Evolutionary conservation across 2,888 invertebrate species (phyloP), one percentile per base, ranked within the genome.

Genomic region (Globia sparganii): DNA sequence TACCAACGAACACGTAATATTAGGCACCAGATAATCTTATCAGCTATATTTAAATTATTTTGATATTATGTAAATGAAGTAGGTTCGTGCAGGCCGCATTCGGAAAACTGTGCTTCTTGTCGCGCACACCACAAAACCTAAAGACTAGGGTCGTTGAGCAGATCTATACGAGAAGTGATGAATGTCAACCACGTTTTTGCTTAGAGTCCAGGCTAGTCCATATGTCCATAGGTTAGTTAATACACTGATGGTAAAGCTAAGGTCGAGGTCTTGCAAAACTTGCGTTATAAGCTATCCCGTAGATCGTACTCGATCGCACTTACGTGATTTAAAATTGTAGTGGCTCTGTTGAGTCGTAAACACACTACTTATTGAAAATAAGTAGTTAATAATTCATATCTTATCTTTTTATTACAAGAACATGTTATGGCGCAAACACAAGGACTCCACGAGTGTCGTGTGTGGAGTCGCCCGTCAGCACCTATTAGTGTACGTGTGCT

Each of bases 11-110:
- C 25, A 72, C 77, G 65, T 75, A 59, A 77, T 74, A 72, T 59
- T 64, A 59, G 71, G 46, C 58, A 68, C 11, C 65, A 67, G 80
- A 88, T 83, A 80, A 78, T 65, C 53, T 75, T 84, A 87, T 84
- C 81, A 69, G 56, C 28, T 66, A 56, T 74, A 78, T 83, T 84
- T 46, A 78, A 86, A 85, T 85, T 86, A 78, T 72, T 62, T 31
- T 72, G 66, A 61, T 76, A 74, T 49, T 78, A 82, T 77, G 70
- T 67, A 72, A 72, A 75, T 77, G 18, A 71, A 58, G 34, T 25
- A 34, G 31, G n/a, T 71, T n/a, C 15, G 13, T 40, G 31, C 21
- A 13, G 31, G 21, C 40, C 28, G n/a, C 53, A 18, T 62, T 56
- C 40, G 15, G 0, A 25, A 9, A 59, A 31, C 28, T 43, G 34